Evolutionary conservation across 2,113 vertebrate species (phyloP), one percentile per base, ranked within the genome.

Genomic region (Notothenia rossii): DNA sequence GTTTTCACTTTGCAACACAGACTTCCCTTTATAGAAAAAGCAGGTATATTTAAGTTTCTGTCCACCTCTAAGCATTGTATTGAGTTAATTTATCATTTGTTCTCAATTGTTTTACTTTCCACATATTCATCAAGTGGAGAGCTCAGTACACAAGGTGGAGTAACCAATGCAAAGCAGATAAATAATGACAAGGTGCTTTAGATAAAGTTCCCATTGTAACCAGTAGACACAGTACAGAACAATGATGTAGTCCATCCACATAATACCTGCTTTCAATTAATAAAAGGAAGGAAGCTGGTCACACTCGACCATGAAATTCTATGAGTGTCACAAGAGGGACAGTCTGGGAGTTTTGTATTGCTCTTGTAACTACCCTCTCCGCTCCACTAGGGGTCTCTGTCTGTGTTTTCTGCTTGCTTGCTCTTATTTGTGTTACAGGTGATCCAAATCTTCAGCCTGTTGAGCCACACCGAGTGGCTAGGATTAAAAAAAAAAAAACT

Each of bases 251-350:
- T 58, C 18, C 46, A 46, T n/a, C n/a, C 36, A 59, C 48, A 11
- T 64, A 43, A 65, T 66, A 75, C 51, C 59, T 2, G 9, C 20
- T 50, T 60, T 65, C 65, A 59, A 73, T 77, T 53, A 69, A 69
- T 60, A 70, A 62, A 81, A 51, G 51, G 77, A 68, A 59, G 79
- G 79, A 78, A 74, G 65, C 54, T 10, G 63, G 45, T 73, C 48
- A 53, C 64, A 69, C 33, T 13, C 33, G 3, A 29, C 55, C 13
- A 74, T 74, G 51, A 73, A 78, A 59, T 33, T 6, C 15, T 13
- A 61, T 29, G 29, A 29, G 29, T 29, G 29, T 29, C 29, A 66
- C 36, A 40, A 33, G 45, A 43, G 8, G 50, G 56, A 62, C 61
- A 7, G 68, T 56, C 50, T 72, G 18, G 46, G 48, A 43, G 33